Conservation (phyloP, 2,113 vertebrate genomes). For the Papio anubis region DNA sequence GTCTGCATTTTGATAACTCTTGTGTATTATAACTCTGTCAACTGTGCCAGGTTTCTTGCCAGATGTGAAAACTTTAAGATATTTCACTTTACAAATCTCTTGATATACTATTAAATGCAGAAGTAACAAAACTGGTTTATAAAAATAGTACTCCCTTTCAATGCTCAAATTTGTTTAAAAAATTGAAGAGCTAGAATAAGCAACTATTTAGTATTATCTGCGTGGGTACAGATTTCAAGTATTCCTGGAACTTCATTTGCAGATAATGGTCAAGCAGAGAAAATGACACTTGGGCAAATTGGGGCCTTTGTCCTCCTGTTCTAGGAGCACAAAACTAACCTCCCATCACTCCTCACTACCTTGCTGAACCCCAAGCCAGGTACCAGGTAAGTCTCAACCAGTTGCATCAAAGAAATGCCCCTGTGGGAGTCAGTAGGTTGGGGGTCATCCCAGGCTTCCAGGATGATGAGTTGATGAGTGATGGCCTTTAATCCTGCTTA, state of each 20-base stretch:
- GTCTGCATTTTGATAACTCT: background rate
- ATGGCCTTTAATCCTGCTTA: constrained; percentile 12
- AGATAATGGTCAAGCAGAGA: background rate
- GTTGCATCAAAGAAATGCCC: constrained; percentile 35
- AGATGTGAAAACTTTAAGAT: background rate
- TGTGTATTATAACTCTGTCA: background rate
- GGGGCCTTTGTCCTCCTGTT: background rate
- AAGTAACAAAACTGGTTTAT: background rate
- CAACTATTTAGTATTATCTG: background rate
- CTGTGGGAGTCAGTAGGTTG: fast-evolving
- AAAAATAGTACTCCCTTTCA: background rate
- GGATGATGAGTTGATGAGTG: constrained; percentile 65
- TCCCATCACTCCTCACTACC: background rate
- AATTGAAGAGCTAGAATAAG: background rate
- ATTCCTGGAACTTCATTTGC: background rate
- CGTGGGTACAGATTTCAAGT: background rate
- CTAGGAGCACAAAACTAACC: background rate
- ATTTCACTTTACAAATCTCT: background rate
- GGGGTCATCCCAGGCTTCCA: background rate
- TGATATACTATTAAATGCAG: background rate
- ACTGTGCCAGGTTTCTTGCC: background rate
- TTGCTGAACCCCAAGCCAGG: background rate
- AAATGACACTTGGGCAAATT: background rate
- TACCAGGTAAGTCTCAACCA: background rate
- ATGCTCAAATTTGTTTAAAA: background rate